A percentile compares a stretch with the other conserved stretches of the same genome.
phyloP scores from a whole-genome alignment of 2,888 invertebrate species.

The Netelia virgata region DNA sequence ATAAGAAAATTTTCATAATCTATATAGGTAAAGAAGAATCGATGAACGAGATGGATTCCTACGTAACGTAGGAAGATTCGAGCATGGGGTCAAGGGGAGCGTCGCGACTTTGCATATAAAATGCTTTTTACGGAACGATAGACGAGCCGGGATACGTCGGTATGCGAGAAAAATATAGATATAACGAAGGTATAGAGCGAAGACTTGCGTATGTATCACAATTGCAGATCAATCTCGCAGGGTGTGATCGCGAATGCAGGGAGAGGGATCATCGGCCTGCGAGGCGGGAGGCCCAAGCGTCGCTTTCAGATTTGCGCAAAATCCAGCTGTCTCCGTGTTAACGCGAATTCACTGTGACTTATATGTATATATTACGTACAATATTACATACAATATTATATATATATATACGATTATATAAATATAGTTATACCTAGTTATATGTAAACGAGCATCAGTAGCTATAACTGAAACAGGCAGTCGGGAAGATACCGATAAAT shows the following conservation, averaged over 20 bases:
- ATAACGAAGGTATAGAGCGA: background rate
- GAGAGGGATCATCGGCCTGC: slow-evolving; percentile 39
- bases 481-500: slow-evolving; percentile 68
- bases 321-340: slow-evolving; percentile 45
- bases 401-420: slow-evolving; percentile 12
- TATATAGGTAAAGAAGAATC: background rate
- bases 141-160: slow-evolving; percentile 1
- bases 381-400: too few relatives aligned
- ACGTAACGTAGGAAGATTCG: slow-evolving; percentile 25
- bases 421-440: background rate
- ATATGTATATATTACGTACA: slow-evolving; percentile 15
- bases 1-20: background rate
- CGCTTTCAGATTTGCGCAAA: slow-evolving; percentile 45
- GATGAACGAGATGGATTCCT: background rate
- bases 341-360: slow-evolving; percentile 4
- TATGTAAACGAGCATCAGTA: background rate
- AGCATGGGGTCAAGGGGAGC: slow-evolving; percentile 23
- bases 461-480: background rate
- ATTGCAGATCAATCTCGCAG: slow-evolving; percentile 52
- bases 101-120: slow-evolving; percentile 57
- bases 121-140: slow-evolving; percentile 50
- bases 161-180: slow-evolving; percentile 29
- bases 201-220: slow-evolving; percentile 16
- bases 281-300: slow-evolving; percentile 29
- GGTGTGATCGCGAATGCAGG: slow-evolving; percentile 38